These are phyloP conservation scores for Holacanthus passer DNA, from an alignment of 2,113 vertebrate species.

Conservation along the genomic window DNA sequence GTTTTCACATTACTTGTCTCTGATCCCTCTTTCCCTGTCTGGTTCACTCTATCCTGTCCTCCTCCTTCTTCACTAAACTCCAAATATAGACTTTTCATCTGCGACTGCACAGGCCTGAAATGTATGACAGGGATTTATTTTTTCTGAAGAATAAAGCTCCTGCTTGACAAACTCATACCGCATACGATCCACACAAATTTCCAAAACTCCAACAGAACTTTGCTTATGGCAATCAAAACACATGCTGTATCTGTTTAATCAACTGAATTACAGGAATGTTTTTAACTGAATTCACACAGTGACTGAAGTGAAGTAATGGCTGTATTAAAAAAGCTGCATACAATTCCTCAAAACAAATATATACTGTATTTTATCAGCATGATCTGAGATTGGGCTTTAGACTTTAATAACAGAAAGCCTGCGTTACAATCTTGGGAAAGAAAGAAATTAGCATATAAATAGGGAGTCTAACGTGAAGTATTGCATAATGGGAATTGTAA, in stretches of 20 bases:
- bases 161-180: constrained; percentile 14
- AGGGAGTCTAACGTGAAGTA: background rate
- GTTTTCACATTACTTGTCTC: background rate
- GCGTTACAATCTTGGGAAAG: background rate
- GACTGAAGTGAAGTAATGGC: background rate
- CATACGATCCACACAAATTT: constrained; percentile 11
- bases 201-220: background rate
- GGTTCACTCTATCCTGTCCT: background rate
- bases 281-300: background rate
- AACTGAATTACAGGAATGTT: background rate
- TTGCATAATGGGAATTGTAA: background rate
- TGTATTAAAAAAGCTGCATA: background rate
- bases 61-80: constrained; percentile 25
- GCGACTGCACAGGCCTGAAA: constrained; percentile 1
- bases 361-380: no score
- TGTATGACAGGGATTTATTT: constrained; percentile 32
- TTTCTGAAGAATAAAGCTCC: constrained; percentile 18
- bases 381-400: background rate
- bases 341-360: background rate
- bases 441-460: background rate
- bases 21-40: background rate
- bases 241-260: background rate
- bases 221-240: background rate
- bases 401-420: background rate
- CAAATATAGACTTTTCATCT: constrained; percentile 40